These are phyloP conservation scores for Ophthalmolycus amberensis DNA, from an alignment of 2,113 vertebrate species.

Conservation along the genomic window DNA sequence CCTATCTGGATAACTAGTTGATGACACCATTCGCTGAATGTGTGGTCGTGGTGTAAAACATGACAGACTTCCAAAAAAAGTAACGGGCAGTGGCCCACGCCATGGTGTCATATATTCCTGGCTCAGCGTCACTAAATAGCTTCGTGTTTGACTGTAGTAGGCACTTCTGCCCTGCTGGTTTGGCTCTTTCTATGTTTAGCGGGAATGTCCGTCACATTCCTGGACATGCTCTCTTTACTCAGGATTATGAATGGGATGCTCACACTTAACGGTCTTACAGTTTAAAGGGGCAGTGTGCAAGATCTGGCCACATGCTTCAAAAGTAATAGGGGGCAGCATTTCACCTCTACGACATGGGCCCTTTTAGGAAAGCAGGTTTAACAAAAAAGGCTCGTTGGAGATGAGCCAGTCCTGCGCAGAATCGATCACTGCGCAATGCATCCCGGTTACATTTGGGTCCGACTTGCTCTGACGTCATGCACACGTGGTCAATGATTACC, in stretches of 20 bases:
- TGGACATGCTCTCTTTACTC: neutral
- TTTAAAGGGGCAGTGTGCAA: neutral
- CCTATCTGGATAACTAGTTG: neutral
- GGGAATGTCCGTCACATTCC: neutral
- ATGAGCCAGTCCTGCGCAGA: too few relatives aligned
- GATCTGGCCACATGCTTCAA: neutral
- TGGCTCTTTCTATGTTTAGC: slow-evolving; percentile 74
- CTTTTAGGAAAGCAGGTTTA: neutral
- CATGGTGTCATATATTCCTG: slow-evolving; percentile 79
- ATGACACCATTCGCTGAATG: slow-evolving; percentile 35
- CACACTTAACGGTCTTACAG: neutral
- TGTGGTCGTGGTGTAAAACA: slow-evolving; percentile 60
- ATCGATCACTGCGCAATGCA: too few relatives aligned
- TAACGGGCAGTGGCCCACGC: slow-evolving; percentile 59
- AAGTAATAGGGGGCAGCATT: neutral
- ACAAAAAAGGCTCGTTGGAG: too few relatives aligned
- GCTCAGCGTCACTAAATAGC: slow-evolving; percentile 58
- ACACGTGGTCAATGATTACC: too few relatives aligned
- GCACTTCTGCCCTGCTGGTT: slow-evolving; percentile 39
- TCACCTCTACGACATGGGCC: neutral
- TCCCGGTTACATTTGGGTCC: too few relatives aligned
- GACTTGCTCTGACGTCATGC: too few relatives aligned
- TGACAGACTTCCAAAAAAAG: slow-evolving; percentile 75
- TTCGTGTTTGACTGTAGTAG: slow-evolving; percentile 46
- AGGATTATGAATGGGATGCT: neutral